phyloP scores from a whole-genome alignment of 2,113 vertebrate genomes.

The Pseudonaja textilis region DNA sequence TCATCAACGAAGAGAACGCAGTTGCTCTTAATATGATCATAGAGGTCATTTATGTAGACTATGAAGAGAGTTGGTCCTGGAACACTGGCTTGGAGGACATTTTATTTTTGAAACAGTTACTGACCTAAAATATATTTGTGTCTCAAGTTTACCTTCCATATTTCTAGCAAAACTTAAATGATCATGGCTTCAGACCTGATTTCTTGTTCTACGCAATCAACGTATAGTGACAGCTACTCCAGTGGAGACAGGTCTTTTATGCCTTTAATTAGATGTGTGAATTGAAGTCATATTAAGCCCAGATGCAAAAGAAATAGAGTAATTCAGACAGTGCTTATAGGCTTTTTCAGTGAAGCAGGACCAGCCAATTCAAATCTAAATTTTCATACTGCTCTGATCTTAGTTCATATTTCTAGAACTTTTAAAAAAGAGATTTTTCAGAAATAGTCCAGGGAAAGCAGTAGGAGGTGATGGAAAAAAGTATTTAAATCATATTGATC shows the following conservation, averaged over 20 bases:
- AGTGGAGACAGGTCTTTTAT: background rate
- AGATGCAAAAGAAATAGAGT: background rate
- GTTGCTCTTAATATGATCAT: no score
- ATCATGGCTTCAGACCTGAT: background rate
- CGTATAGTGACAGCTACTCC: background rate
- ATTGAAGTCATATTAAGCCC: background rate
- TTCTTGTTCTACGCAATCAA: background rate
- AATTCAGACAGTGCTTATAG: background rate
- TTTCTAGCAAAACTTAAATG: background rate
- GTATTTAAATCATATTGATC: background rate
- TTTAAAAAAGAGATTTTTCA: background rate
- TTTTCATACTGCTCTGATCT: background rate
- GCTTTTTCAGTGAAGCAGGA: background rate
- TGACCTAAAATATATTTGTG: background rate
- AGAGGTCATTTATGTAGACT: no score
- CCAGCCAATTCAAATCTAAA: background rate
- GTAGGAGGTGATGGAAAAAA: background rate
- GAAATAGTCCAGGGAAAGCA: background rate
- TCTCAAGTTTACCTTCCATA: background rate
- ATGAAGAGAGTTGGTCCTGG: no score
- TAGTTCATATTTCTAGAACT: background rate
- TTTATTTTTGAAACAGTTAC: background rate
- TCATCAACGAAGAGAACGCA: no score
- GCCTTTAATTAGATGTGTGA: background rate
- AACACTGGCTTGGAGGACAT: no score